Conservation (phyloP, 2,888 invertebrate genomes). For the Eugnorisma glareosa region DNA sequence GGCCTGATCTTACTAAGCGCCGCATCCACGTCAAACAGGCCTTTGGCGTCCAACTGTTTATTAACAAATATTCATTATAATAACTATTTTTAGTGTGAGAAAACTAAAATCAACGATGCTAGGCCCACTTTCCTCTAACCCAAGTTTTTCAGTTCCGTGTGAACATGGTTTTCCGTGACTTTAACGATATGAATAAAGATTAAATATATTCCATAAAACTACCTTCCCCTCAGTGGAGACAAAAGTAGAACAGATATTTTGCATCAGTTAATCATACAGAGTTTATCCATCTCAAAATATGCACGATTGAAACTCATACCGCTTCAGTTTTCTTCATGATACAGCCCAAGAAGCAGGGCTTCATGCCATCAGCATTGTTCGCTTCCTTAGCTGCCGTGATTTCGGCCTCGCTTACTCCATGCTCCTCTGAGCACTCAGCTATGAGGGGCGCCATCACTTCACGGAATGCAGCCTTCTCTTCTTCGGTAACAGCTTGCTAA, state of each 20-base stretch:
- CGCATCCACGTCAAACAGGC: slow-evolving; percentile 50
- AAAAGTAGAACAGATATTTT: neutral
- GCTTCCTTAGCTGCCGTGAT: slow-evolving; percentile 61
- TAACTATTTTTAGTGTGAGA: neutral
- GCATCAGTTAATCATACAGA: neutral
- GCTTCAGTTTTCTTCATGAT: slow-evolving; percentile 50
- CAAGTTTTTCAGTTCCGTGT: neutral
- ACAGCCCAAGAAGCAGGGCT: slow-evolving; percentile 65
- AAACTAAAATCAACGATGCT: neutral
- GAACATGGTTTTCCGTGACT: too few species aligned
- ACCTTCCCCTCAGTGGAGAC: neutral
- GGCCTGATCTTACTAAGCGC: slow-evolving; percentile 45
- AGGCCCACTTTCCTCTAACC: neutral
- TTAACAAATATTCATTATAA: neutral
- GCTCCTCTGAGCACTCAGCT: slow-evolving; percentile 61
- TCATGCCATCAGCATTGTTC: slow-evolving; percentile 45
- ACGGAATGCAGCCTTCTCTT: slow-evolving; percentile 56
- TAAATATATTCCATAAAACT: neutral
- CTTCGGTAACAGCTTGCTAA: slow-evolving; percentile 59
- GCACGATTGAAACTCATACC: slow-evolving; percentile 35
- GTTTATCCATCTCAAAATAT: neutral
- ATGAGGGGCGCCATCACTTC: slow-evolving; percentile 53
- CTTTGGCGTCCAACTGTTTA: slow-evolving; percentile 62
- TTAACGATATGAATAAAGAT: neutral
- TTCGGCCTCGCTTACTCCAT: slow-evolving; percentile 56